Evolutionary conservation across 2,797 vertebrate genomes (phyloP).

Genomic region (Siniperca scherzeri): DNA sequence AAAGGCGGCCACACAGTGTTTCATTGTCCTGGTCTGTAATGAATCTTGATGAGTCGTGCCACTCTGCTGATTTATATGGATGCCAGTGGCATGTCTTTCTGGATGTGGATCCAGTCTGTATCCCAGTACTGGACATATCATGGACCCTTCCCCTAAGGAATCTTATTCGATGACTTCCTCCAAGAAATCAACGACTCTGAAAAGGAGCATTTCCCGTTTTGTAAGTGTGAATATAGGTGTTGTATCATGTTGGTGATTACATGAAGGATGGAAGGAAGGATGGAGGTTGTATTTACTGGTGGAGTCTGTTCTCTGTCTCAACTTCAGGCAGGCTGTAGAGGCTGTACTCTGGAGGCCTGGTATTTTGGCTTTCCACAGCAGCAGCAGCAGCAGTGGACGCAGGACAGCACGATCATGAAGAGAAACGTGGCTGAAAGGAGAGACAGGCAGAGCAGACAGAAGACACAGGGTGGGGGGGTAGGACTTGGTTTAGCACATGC

Average conservation of each 20-base stretch:
- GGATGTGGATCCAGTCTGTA: slow-evolving; percentile 31
- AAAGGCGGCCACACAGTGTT: slow-evolving; percentile 35
- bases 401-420: slow-evolving; percentile 76
- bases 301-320: background rate
- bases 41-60: slow-evolving; percentile 41
- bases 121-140: slow-evolving; percentile 24
- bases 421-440: slow-evolving; percentile 74
- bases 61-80: slow-evolving; percentile 45
- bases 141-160: slow-evolving; percentile 1
- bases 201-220: slow-evolving; percentile 9
- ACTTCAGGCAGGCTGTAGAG: slow-evolving; percentile 65
- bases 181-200: background rate
- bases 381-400: slow-evolving; percentile 79
- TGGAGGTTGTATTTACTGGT: slow-evolving; percentile 2
- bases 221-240: background rate
- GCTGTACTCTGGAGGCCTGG: slow-evolving; percentile 75
- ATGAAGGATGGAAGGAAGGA: background rate
- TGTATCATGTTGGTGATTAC: background rate
- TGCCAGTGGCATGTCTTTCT: slow-evolving; percentile 27
- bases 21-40: slow-evolving; percentile 56
- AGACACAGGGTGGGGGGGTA: background rate
- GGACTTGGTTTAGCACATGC: background rate
- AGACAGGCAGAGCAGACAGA: slow-evolving; percentile 15
- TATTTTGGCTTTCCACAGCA: slow-evolving; percentile 74
- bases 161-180: background rate